Evolutionary conservation across 2,113 vertebrate species (phyloP).

Genomic region (Actenoides lindsayi): DNA sequence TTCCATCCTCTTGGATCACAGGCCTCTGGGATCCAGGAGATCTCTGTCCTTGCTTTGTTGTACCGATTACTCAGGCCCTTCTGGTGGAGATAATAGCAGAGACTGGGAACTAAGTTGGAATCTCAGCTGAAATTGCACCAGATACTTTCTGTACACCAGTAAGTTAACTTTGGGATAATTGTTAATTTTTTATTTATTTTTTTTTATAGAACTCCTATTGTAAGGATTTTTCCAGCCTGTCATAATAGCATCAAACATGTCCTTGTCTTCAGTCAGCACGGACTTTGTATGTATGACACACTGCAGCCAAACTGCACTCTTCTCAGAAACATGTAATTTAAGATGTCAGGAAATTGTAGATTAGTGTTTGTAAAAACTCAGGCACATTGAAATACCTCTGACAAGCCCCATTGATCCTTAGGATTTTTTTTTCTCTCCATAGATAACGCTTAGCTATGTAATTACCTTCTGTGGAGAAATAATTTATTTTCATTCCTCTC

Average conservation of each 20-base stretch:
- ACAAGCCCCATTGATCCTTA: neutral
- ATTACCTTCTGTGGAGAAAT: neutral
- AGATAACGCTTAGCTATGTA: neutral
- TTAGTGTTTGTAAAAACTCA: neutral
- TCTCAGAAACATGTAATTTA: conserved; percentile 12
- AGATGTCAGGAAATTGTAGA: conserved; percentile 40
- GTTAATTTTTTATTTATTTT: neutral
- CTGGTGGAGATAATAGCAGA: neutral
- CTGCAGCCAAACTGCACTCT: neutral
- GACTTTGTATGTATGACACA: neutral
- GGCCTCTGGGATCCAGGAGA: neutral
- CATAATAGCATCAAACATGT: neutral
- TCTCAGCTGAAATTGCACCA: neutral
- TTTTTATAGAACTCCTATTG: neutral
- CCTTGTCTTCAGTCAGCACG: neutral
- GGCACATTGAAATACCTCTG: neutral
- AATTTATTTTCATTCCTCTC: neutral
- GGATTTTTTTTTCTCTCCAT: neutral
- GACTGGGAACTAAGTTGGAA: neutral
- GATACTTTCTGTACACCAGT: neutral
- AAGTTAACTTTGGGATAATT: neutral
- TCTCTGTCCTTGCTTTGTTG: neutral
- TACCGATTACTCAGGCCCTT: neutral
- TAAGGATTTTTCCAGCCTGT: neutral
- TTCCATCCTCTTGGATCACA: neutral